These are phyloP conservation scores for Catostomus latipinnis DNA, from an alignment of 2,797 vertebrate genomes.

Conservation along the genomic window DNA sequence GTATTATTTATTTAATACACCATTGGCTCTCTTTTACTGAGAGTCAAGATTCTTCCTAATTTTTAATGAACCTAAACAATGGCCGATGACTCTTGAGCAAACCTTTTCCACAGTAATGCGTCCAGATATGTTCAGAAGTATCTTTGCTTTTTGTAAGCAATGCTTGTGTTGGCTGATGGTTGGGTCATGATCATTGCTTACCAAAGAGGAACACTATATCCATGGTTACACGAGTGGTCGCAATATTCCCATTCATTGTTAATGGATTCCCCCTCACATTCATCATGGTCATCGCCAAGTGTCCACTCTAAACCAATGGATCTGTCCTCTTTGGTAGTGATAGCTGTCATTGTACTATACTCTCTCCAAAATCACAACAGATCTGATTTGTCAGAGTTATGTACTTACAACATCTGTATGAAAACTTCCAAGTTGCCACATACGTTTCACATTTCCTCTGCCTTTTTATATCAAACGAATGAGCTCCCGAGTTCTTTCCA, in stretches of 20 bases:
- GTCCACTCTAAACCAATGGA: slow-evolving; percentile 57
- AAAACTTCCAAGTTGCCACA: slow-evolving; percentile 84
- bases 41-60: too few species aligned
- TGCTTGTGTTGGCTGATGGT: slow-evolving; percentile 82
- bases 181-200: slow-evolving; percentile 86
- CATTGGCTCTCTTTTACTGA: too few species aligned
- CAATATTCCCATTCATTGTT: slow-evolving; percentile 68
- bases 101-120: too few species aligned
- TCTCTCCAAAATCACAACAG: slow-evolving; percentile 81
- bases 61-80: too few species aligned
- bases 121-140: too few species aligned
- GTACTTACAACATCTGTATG: slow-evolving; percentile 85
- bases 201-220: slow-evolving; percentile 76
- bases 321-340: slow-evolving; percentile 82
- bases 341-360: slow-evolving; percentile 83
- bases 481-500: slow-evolving; percentile 72
- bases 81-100: not conserved
- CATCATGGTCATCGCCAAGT: slow-evolving; percentile 46
- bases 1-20: too few species aligned
- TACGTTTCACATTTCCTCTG: slow-evolving; percentile 83
- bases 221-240: slow-evolving; percentile 69
- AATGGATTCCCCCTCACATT: slow-evolving; percentile 38
- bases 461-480: slow-evolving; percentile 78
- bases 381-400: slow-evolving; percentile 81
- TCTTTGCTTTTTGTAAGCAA: slow-evolving; percentile 55